phyloP scores from a whole-genome alignment of 2,888 invertebrate genomes.

The Agonopterix arenella region DNA sequence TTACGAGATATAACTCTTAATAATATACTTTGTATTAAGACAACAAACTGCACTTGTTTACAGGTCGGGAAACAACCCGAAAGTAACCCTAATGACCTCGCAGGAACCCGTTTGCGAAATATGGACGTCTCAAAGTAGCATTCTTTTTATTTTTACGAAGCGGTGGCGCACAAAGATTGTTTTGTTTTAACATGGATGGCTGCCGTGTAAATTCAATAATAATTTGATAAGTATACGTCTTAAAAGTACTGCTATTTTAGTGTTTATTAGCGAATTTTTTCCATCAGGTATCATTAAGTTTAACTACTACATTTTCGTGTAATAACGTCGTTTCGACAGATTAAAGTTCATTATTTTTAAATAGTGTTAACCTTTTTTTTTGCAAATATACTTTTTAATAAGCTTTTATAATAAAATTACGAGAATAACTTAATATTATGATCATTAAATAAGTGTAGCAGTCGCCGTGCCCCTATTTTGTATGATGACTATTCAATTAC shows the following conservation, averaged over 20 bases:
- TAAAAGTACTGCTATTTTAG: not conserved
- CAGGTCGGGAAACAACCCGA: constrained; percentile 17
- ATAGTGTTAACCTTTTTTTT: no score
- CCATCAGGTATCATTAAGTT: no score
- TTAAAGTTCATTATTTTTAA: no score
- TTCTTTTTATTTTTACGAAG: constrained; percentile 3
- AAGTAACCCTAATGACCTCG: constrained; percentile 37
- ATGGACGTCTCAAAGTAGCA: not conserved
- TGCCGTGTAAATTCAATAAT: constrained; percentile 12
- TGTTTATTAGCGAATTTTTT: no score
- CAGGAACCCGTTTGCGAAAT: constrained; percentile 29
- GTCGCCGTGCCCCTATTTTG: not conserved
- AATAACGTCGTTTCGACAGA: no score
- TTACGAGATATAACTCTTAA: no score
- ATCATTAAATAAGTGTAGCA: not conserved
- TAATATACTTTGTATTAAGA: not conserved
- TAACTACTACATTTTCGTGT: no score
- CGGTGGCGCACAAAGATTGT: constrained; percentile 19
- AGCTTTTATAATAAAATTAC: no score
- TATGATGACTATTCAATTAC: not conserved
- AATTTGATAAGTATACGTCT: not conserved
- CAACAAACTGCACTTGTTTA: not conserved
- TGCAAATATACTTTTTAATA: no score
- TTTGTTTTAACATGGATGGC: constrained; percentile 19
- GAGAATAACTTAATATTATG: no score